Evolutionary conservation across 2,797 vertebrate genomes (phyloP), one percentile per base, ranked within the genome.

Genomic region (Darevskia nairensis): DNA sequence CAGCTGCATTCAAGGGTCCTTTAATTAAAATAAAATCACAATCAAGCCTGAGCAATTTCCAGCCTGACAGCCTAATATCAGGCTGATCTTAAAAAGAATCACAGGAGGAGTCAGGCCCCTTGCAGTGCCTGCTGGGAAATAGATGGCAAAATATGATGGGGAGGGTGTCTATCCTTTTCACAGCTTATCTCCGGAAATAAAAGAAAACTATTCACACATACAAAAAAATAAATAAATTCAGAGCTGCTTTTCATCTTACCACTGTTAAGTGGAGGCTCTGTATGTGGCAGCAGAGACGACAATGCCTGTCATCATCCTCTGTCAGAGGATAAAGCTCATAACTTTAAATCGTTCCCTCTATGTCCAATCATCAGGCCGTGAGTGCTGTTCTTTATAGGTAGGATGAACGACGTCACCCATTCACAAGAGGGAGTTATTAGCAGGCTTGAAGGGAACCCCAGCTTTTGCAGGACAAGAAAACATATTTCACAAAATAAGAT

Each of bases 1-100:
- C 25, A 46, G 41, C 81, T 69, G 41, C 25, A 23, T 82, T n/a
- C 44, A 82, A 82, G 41, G 59, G 66, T 25, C 27, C 64, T 82
- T 82, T 46, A 71, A 82, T 71, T 69, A 82, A 82, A 69, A 82
- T 21, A 46, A n/a, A 44, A n/a, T 71, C 41, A 29, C 41, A 82
- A 82, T 69, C 66, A 69, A 69, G 39, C n/a, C n/a, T 19, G 50
- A 61, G 50, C 23, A 61, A 61, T 25, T 10, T 35, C 78, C 78
- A 35, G 23, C 55, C 21, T 80, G 55, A 25, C 78, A 80, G 55
- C n/a, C 3, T 19, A 21, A 21, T 61, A 80, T 80, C 55, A 61
- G 27, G 44, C 35, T 59, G 55, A 55, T 55, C n/a, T 80, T 80
- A 10, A 59, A 35, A 79, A 79, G 77, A 79, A 59, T 79, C 77